Evolutionary conservation across 2,113 vertebrate species (phyloP).

Genomic region (Hypanus sabinus): DNA sequence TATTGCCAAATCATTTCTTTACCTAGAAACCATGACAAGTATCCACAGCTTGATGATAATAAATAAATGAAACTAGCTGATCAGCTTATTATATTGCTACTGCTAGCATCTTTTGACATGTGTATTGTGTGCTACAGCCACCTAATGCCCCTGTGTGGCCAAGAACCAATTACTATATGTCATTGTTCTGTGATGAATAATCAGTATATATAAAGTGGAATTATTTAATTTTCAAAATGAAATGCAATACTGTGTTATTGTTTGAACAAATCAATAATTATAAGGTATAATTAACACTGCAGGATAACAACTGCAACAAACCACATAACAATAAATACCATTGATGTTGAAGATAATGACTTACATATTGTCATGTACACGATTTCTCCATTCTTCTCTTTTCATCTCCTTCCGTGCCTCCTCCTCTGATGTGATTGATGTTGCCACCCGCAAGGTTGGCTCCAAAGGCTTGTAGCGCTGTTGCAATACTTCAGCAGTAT

Average conservation of each 20-base stretch:
- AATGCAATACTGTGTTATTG: background rate
- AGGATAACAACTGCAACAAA: background rate
- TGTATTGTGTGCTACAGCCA: background rate
- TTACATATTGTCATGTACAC: conserved; percentile 57
- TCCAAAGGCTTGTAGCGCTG: conserved; percentile 72
- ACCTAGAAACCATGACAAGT: background rate
- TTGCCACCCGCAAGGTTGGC: conserved; percentile 61
- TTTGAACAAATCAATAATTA: background rate
- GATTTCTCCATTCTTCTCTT: conserved; percentile 48
- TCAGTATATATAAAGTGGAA: background rate
- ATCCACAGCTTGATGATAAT: background rate
- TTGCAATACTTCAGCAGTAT: conserved; percentile 58
- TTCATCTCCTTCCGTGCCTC: conserved; percentile 56
- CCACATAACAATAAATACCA: background rate
- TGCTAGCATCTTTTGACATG: background rate
- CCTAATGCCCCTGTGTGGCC: no score
- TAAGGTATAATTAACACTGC: background rate
- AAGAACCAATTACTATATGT: background rate
- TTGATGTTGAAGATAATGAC: conserved; percentile 43
- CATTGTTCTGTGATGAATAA: conserved; percentile 17
- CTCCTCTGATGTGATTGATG: conserved; percentile 57
- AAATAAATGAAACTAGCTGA: background rate
- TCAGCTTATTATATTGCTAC: background rate
- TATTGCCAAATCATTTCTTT: background rate
- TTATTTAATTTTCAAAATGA: conserved; percentile 1